Base-by-base conservation (phyloP, 2,113 vertebrate genomes). In the Lipotes vexillifer region DNA sequence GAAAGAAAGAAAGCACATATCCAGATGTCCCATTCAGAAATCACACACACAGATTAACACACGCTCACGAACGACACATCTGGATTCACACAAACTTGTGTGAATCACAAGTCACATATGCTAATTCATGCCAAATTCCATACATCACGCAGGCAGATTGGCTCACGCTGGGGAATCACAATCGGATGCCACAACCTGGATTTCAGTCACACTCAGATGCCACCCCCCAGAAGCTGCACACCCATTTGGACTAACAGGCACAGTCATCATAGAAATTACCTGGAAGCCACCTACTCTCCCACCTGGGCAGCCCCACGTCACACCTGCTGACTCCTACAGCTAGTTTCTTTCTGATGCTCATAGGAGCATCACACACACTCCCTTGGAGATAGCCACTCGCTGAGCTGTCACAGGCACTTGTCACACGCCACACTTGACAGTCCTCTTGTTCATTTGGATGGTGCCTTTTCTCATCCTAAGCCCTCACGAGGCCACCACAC, bases 341-440 rank as follows among this genome's bases (percentile, higher is more conserved):
- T 38, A 6, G 41, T 63, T 41, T 81, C 46, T 21, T 66, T 36
- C 55, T 41, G 7, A 8, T 12, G 52, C 21, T 77, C 21, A 1
- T 3, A n/a, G 36, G 55, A 41, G 13, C 29, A 2, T 41, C 29
- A 10, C 7, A 2, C 29, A 4, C 13, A 3, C 5, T 20, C 20
- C 46, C 63, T 44, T 77, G 46, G 61, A 57, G 36, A 52, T 1
- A 71, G n/a, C 27, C 55, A 8, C n/a, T 27, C 29, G 52, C 68
- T 57, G 38, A 77, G 44, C 12, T 3, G 3, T 55, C 74, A 23
- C 41, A 44, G 82, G 44, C 46, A 2, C 49, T 46, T 38, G 46
- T 36, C 52, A 25, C 44, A 33, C 9, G 13, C 27, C 33, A 20
- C 38, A 18, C 29, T 9, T 11, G 59, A 33, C 0, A 0, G 55